phyloP scores from a whole-genome alignment of 2,888 invertebrate species.

The Troides oblongomaculatus region DNA sequence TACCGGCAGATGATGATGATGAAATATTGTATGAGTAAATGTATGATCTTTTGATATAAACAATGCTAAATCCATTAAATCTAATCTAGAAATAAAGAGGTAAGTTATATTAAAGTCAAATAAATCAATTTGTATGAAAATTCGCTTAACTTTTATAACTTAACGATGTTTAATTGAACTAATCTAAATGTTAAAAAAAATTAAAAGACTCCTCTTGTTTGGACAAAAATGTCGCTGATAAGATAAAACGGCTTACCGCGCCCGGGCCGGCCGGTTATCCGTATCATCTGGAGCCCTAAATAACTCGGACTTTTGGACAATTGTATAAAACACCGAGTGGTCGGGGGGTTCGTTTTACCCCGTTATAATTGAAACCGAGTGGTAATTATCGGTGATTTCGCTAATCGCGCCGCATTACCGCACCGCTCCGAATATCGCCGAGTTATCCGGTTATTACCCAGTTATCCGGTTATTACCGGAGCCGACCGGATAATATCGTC shows the following conservation, averaged over 20 bases:
- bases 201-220: not conserved
- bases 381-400: conserved; percentile 45
- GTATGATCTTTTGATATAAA: too few relatives aligned
- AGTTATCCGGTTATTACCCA: conserved; percentile 32
- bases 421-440: conserved; percentile 33
- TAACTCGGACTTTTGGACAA: not conserved
- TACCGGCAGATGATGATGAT: too few relatives aligned
- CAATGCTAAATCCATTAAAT: too few relatives aligned
- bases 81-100: too few relatives aligned
- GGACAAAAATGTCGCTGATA: conserved; percentile 8
- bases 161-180: too few relatives aligned
- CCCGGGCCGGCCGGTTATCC: conserved; percentile 5
- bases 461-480: conserved; percentile 31
- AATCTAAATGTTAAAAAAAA: too few relatives aligned
- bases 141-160: not conserved
- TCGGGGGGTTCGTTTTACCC: not conserved
- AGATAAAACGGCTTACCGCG: conserved; percentile 10
- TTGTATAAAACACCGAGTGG: conserved; percentile 6
- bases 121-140: too few relatives aligned
- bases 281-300: conserved; percentile 18
- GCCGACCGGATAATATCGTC: conserved; percentile 37
- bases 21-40: too few relatives aligned
- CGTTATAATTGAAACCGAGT: conserved; percentile 43
- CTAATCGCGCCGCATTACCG: conserved; percentile 42
- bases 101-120: too few relatives aligned